Evolutionary conservation across 1,140 invertebrate genomes (phyloP), one percentile per base, ranked within the genome.

Genomic region (Diabrotica virgifera): DNA sequence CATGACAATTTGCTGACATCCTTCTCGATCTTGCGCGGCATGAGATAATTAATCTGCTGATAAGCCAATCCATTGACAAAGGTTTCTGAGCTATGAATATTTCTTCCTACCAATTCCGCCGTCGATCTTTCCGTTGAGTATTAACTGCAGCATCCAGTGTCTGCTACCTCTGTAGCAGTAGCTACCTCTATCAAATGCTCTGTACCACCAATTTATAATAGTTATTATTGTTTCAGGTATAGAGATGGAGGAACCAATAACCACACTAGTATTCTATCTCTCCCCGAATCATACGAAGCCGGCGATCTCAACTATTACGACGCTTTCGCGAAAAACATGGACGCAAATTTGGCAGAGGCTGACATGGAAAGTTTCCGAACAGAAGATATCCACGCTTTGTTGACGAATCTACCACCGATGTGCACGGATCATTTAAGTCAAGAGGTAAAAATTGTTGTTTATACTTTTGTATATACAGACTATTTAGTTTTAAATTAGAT

Each of bases 341-440:
- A 96, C 81, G 93, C 92, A 62, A 95, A 95, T 79, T 84, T 96
- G 69, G 94, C 94, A 35, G 92, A 96, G 81, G 93, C 94, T 38
- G 94, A 96, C 78, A 96, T 96, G 90, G 94, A 96, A 80, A 93
- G 92, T 77, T 96, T 95, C 81, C 86, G 89, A 66, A 92, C 91
- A 7, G 90, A 95, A 79, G 93, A 96, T 75, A 96, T 96, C 74
- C 90, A 94, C 75, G 91, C 90, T 64, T 82, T 95, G 72, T 84
- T 94, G 53, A 89, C 88, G 38, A 88, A 90, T 74, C 80, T 92
- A 73, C 91, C 90, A 40, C 87, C 88, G 24, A 89, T 89, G 81
- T 85, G 78, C 78, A 64, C 35, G 81, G 81, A 83, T 65, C 81
- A 82, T 74, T 74, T 81, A 67, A 76, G 70, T 56, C 75, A 82